A percentile compares a stretch with the other conserved stretches of the same genome.
phyloP scores from a whole-genome alignment of 1,140 invertebrate species.

The Sitodiplosis mosellana region DNA sequence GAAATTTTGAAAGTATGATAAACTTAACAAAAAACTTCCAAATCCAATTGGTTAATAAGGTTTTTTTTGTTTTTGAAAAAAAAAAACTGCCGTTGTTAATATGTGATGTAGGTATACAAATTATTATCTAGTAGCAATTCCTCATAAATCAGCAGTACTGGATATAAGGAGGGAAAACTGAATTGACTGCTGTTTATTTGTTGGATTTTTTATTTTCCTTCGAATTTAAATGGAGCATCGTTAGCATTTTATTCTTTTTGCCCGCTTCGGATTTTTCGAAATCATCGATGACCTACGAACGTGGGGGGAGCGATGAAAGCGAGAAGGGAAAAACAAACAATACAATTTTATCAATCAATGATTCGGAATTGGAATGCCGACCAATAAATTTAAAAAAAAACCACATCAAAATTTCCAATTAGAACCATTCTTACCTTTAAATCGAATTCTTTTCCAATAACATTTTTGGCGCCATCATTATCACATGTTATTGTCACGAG shows the following conservation, averaged over 20 bases:
- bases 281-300: slow-evolving; percentile 42
- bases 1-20: no score
- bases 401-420: not conserved
- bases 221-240: slow-evolving; percentile 20
- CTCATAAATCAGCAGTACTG: no score
- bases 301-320: slow-evolving; percentile 3
- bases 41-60: no score
- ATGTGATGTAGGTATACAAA: no score
- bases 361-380: not conserved
- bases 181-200: no score
- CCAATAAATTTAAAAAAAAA: not conserved
- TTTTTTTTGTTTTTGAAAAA: no score
- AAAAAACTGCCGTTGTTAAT: no score
- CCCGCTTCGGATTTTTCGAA: slow-evolving; percentile 41
- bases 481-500: slow-evolving; percentile 39
- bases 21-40: no score
- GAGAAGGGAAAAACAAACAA: slow-evolving; percentile 5
- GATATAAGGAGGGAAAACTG: no score
- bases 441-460: slow-evolving; percentile 19
- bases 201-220: no score
- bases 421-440: slow-evolving; percentile 13
- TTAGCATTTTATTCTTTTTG: slow-evolving; percentile 35
- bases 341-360: not conserved
- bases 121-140: no score
- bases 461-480: slow-evolving; percentile 15